Percentiles rank a stretch among this genome's conserved stretches.
Conservation (phyloP, 2,797 vertebrate species). For the Sebastes matsubarae region DNA sequence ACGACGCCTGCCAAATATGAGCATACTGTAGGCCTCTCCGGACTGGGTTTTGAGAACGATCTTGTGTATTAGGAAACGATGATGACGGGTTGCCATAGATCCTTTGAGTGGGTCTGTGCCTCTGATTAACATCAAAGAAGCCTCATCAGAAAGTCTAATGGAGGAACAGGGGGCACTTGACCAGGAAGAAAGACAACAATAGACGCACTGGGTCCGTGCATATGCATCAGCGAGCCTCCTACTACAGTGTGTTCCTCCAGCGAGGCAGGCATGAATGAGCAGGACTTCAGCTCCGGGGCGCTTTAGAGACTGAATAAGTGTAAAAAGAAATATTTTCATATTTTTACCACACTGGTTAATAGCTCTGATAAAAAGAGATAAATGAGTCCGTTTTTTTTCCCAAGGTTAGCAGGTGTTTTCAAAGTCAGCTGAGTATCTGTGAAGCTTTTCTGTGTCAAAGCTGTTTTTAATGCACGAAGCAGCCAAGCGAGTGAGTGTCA, state of each 20-base stretch:
- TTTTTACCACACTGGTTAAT: background rate
- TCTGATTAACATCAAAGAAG: conserved; percentile 77
- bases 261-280: conserved; percentile 12
- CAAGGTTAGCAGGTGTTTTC: background rate
- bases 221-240: conserved; percentile 49
- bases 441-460: background rate
- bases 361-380: background rate
- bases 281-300: conserved; percentile 4
- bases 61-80: conserved; percentile 24
- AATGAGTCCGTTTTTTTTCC: background rate
- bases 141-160: conserved; percentile 82
- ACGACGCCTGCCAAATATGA: conserved; percentile 21
- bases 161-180: conserved; percentile 62
- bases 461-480: background rate
- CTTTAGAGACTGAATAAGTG: background rate
- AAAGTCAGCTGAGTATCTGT: background rate
- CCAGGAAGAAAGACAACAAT: conserved; percentile 67
- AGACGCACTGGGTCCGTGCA: conserved; percentile 32
- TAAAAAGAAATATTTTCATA: background rate
- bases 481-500: conserved; percentile 9
- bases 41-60: conserved; percentile 42
- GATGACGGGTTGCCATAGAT: conserved; percentile 67
- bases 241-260: conserved; percentile 2
- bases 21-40: background rate
- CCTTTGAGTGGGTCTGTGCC: conserved; percentile 47